Conservation (phyloP, 2,113 vertebrate species). For the Mystacornis crossleyi region DNA sequence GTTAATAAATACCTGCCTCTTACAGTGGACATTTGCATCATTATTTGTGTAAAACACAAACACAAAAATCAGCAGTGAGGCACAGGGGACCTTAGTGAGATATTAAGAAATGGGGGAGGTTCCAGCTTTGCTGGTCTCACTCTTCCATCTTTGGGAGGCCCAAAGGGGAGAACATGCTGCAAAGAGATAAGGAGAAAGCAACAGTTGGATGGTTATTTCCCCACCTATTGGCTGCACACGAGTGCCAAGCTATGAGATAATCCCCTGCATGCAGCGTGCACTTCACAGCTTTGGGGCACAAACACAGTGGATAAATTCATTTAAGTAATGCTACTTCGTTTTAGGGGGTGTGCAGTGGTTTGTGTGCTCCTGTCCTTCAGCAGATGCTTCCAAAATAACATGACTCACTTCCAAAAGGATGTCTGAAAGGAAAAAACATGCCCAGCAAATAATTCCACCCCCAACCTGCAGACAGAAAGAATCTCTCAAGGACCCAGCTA, state of each 20-base stretch:
- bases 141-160: background rate
- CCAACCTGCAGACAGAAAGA: background rate
- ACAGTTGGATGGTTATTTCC: background rate
- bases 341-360: background rate
- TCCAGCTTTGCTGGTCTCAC: background rate
- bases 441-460: background rate
- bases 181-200: background rate
- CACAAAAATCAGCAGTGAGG: background rate
- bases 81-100: background rate
- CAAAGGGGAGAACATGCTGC: background rate
- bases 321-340: background rate
- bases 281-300: background rate
- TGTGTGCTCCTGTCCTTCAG: background rate
- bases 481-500: background rate
- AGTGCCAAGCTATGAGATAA: background rate
- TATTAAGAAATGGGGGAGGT: background rate
- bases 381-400: background rate
- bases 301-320: background rate
- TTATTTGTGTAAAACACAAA: background rate
- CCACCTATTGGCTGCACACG: background rate
- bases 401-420: background rate
- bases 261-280: rapidly evolving
- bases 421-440: background rate
- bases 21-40: background rate
- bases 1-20: background rate